phyloP scores from a whole-genome alignment of 2,113 vertebrate species.

The Indicator indicator region DNA sequence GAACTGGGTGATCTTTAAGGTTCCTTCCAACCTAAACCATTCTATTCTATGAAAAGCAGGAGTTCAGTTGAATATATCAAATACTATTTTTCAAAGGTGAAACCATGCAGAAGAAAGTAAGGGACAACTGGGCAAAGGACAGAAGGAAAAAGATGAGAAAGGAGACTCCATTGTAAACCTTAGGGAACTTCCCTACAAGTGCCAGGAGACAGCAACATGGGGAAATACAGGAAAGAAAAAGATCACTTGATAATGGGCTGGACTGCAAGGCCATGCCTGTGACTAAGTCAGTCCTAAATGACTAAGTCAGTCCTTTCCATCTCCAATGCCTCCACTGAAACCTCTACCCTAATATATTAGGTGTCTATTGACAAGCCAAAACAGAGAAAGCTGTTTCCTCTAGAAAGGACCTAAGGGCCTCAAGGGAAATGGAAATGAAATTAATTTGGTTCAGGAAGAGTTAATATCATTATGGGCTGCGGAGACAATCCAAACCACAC shows the following conservation, averaged over 20 bases:
- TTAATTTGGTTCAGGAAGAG: neutral
- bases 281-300: constrained; percentile 44
- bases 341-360: neutral
- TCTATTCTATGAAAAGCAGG: neutral
- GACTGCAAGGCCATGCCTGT: neutral
- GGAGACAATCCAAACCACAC: neutral
- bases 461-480: neutral
- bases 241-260: neutral
- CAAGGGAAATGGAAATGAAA: neutral
- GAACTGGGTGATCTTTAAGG: no score
- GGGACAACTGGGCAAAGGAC: neutral
- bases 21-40: no score
- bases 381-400: neutral
- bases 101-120: neutral
- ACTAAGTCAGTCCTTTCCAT: constrained; percentile 40
- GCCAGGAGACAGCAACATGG: neutral
- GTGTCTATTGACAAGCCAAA: neutral
- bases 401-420: neutral
- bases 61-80: neutral
- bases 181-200: fast-evolving
- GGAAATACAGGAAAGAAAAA: neutral
- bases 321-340: neutral
- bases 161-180: neutral
- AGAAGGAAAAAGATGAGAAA: neutral
- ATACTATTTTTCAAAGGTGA: neutral